A percentile compares a stretch with the other conserved stretches of the same genome.
Conservation (phyloP, 2,113 vertebrate genomes). For the Macrotis lagotis region DNA sequence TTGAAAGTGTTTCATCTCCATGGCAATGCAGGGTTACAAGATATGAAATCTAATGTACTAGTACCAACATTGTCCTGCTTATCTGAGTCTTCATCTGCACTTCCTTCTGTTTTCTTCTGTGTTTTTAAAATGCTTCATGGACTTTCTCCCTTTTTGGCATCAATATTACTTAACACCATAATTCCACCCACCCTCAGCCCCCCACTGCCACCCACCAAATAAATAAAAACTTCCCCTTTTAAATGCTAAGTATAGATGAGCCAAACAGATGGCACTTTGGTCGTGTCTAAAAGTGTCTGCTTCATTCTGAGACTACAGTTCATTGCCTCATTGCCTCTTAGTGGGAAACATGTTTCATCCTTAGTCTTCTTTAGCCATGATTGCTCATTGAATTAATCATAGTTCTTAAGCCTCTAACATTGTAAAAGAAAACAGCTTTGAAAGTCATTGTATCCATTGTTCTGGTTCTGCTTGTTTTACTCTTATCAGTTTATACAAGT, state of each 20-base stretch:
- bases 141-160: background rate
- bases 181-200: background rate
- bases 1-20: background rate
- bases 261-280: background rate
- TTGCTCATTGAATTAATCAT: background rate
- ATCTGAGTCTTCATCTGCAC: background rate
- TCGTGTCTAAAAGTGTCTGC: background rate
- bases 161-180: background rate
- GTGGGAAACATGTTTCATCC: background rate
- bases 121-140: background rate
- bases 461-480: background rate
- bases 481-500: background rate
- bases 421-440: too few species aligned
- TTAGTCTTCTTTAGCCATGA: background rate
- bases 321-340: background rate
- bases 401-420: background rate
- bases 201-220: background rate
- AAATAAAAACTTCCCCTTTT: background rate
- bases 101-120: background rate
- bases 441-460: background rate
- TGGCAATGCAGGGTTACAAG: background rate
- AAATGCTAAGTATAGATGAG: background rate
- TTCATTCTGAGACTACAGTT: background rate
- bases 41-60: background rate
- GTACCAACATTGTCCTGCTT: background rate